Base-by-base conservation (phyloP, 2,797 vertebrate species). In the Sternarchorhynchus goeldii region DNA sequence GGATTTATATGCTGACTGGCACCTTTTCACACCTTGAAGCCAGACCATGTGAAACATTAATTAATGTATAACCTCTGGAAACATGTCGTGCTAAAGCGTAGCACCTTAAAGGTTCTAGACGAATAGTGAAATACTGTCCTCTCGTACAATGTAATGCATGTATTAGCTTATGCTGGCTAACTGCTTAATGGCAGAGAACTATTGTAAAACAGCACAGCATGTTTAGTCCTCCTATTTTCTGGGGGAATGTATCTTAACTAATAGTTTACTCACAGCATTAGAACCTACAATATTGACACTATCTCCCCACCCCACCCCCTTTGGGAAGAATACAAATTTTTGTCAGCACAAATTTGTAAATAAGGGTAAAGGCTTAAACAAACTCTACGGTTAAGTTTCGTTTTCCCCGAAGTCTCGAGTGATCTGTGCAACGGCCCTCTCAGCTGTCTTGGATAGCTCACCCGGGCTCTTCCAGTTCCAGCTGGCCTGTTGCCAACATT, bases 381-480 rank as follows among this genome's bases (percentile, higher is more conserved):
- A n/a, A 66, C 7, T 2, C n/a, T 1, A 32, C 14, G 45, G 32
- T 77, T 81, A 81, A 14, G 70, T 86, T 82, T 86, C 76, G 25
- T 10, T 82, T 84, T 86, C 82, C 76, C 36, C 55, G 18, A 82
- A 84, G 6, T n/a, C 55, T 65, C 72, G 18, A 45, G 6, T 0
- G 4, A 78, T 85, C 78, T 41, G 57, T n/a, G 16, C 64, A 50
- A 21, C 60, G 39, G 53, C 2, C 12, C 31, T 56, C 53, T 53
- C 53, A 72, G 68, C 73, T 75, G 56, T 39, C 55, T 60, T 18
- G 62, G 56, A 21, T 17, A 59, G 62, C 41, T 57, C 21, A 68
- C 60, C 63, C 25, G 77, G 20, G 60, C 34, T 20, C 41, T 53
- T 10, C 64, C 25, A 5, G 3, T 71, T 59, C 70, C 80, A 84